Base-by-base conservation (phyloP, 2,888 invertebrate genomes). In the Monochamus alternatus region DNA sequence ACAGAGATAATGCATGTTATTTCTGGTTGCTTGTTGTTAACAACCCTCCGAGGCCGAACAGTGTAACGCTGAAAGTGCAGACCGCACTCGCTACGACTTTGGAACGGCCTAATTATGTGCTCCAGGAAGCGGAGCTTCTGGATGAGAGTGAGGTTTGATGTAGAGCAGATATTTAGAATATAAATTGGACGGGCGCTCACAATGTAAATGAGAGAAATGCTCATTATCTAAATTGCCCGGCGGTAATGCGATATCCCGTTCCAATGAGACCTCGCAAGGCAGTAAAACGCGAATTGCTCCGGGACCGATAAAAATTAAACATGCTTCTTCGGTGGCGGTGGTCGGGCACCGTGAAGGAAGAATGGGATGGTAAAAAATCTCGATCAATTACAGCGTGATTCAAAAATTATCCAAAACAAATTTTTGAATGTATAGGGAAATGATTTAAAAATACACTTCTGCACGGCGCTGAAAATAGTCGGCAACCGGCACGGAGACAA, bases 161-260 rank as follows among this genome's bases (percentile, higher is more conserved):
- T 62, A 44, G 70, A 73, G 68, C 75, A 74, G 75, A 73, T 78
- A 78, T 78, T 78, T 74, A 66, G 73, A 75, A 78, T 74, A 78
- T 75, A 75, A 78, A 79, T 77, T 73, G 72, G 68, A 65, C 66
- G 47, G 76, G 78, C 83, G 82, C 81, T 84, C 80, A 80, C 84
- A 82, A 86, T 86, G 85, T 83, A 85, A 86, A 86, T 86, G 85
- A 86, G 85, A 83, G 85, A 85, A 85, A 83, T 81, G 85, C 86
- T 86, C 85, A 86, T 86, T 86, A 86, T 86, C 86, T 83, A 83
- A 86, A 86, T 85, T 85, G 85, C 84, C 85, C 83, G 84, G 81
- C 78, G 80, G 84, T 83, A 85, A 85, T 84, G 81, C 81, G 83
- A 84, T 85, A 84, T 83, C 80, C 76, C 70, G 79, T 82, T 81